These are phyloP conservation scores for Euborellia annulipes DNA, from an alignment of 1,140 invertebrate species.

Conservation along the genomic window DNA sequence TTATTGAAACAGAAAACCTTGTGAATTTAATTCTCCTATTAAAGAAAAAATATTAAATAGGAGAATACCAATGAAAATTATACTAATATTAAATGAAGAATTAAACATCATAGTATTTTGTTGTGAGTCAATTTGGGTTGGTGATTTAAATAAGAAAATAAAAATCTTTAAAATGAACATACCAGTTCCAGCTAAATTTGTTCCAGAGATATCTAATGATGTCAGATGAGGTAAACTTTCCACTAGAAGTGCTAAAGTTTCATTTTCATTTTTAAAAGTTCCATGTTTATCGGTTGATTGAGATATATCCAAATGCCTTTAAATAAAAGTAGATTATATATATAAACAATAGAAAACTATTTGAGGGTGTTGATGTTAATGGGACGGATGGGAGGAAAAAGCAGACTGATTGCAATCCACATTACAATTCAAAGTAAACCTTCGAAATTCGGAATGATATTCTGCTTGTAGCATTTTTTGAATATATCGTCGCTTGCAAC, in stretches of 20 bases:
- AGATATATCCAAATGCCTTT: conserved; percentile 71
- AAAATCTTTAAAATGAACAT: too few relatives aligned
- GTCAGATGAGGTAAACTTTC: conserved; percentile 51
- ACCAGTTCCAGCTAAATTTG: conserved; percentile 69
- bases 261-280: conserved; percentile 45
- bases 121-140: too few relatives aligned
- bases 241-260: conserved; percentile 49
- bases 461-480: too few relatives aligned
- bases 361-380: background rate
- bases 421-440: background rate
- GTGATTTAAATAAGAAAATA: too few relatives aligned
- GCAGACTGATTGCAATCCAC: background rate
- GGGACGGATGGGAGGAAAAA: background rate
- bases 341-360: conserved; percentile 9
- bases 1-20: too few relatives aligned
- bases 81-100: too few relatives aligned
- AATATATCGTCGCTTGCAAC: too few relatives aligned
- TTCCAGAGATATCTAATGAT: conserved; percentile 81
- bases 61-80: too few relatives aligned
- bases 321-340: conserved; percentile 16
- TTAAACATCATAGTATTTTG: too few relatives aligned
- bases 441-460: background rate
- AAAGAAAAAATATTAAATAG: too few relatives aligned
- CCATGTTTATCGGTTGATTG: conserved; percentile 45
- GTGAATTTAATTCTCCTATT: too few relatives aligned